Conservation (phyloP, 2,797 vertebrate species). For the Poeciliopsis gracilis region DNA sequence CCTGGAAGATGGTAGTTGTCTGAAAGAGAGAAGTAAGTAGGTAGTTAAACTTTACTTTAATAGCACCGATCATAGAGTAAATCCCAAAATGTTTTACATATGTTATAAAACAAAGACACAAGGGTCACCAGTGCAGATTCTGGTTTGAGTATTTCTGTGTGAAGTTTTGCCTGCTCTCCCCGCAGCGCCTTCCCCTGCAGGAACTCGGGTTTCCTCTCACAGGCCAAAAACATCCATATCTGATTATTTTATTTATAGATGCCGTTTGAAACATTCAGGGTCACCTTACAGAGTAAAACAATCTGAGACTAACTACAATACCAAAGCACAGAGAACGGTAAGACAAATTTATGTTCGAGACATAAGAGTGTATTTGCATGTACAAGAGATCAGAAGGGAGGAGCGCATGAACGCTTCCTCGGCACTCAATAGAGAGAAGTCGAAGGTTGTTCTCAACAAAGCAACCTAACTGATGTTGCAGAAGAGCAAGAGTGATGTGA, state of each 20-base stretch:
- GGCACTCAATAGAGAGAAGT: background rate
- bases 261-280: background rate
- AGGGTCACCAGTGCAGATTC: background rate
- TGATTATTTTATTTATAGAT: slow-evolving; percentile 4
- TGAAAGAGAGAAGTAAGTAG: background rate
- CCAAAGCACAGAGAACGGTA: background rate
- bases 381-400: background rate
- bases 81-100: too few relatives aligned
- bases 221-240: background rate
- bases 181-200: background rate
- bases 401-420: background rate
- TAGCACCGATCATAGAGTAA: too few relatives aligned
- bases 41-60: too few relatives aligned
- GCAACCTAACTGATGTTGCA: background rate
- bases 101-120: too few relatives aligned
- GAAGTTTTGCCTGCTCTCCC: background rate
- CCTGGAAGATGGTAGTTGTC: background rate
- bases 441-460: background rate
- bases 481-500: background rate
- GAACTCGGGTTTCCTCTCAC: background rate
- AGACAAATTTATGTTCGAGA: background rate
- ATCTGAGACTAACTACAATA: background rate
- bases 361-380: background rate
- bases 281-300: background rate
- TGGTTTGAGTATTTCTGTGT: background rate